phyloP scores from a whole-genome alignment of 2,113 vertebrate species.

The Sterrhoptilus dennistouni region DNA sequence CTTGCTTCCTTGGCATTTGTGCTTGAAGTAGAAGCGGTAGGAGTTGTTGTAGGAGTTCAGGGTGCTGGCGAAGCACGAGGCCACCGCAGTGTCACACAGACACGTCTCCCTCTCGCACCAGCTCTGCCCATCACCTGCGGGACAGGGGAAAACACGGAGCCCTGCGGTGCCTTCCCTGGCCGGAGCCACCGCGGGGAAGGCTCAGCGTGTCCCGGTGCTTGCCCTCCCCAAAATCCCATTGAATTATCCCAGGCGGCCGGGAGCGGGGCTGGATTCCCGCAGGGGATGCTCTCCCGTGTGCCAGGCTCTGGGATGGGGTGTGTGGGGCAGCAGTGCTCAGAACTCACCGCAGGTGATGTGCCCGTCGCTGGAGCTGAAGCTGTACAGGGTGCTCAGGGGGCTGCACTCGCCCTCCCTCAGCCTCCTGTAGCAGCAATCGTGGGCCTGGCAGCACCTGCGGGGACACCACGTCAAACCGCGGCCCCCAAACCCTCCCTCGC shows the following conservation, averaged over 20 bases:
- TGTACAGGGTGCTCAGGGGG: slow-evolving; percentile 46
- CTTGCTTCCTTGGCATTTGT: background rate
- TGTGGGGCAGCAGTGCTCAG: rapidly evolving
- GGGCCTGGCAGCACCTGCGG: slow-evolving; percentile 58
- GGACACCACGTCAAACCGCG: rapidly evolving
- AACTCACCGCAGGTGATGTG: slow-evolving; percentile 52
- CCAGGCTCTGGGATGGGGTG: background rate
- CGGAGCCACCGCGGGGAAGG: rapidly evolving
- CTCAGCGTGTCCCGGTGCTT: rapidly evolving
- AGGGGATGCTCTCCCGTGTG: background rate
- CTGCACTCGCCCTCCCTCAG: slow-evolving; percentile 30
- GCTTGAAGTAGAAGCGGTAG: slow-evolving; percentile 59
- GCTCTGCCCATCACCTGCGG: background rate
- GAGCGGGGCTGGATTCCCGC: background rate
- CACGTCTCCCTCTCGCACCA: slow-evolving; percentile 58
- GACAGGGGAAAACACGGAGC: rapidly evolving
- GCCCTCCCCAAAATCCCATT: rapidly evolving
- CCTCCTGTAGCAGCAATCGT: slow-evolving; percentile 63
- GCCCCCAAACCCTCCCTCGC: background rate
- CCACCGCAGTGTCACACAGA: slow-evolving; percentile 52
- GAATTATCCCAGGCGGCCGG: no score
- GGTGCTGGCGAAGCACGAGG: slow-evolving; percentile 46
- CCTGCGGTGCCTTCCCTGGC: background rate
- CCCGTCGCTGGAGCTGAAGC: background rate
- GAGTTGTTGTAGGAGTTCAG: slow-evolving; percentile 56